Evolutionary conservation across 2,888 invertebrate species (phyloP), one percentile per base, ranked within the genome.

Genomic region (Caenorhabditis becei): DNA sequence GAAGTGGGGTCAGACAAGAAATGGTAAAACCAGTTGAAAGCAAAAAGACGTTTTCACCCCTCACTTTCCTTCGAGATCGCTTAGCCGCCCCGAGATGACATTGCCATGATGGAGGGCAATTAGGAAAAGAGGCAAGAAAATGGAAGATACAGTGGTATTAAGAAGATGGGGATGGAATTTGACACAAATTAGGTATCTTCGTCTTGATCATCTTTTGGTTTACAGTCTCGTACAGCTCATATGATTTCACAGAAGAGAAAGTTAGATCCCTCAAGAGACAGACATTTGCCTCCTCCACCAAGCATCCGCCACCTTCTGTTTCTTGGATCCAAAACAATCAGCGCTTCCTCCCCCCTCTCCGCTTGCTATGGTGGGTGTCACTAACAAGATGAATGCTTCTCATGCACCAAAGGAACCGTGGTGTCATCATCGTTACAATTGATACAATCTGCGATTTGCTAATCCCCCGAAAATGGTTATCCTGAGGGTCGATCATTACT

Each of bases 11-110:
- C 35, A 56, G 20, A 16, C 18, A 18, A 51, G 49, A 23, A 26
- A n/a, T 18, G 28, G 54, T 65, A 35, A 75, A 80, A 80, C 74
- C 74, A 80, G 74, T 80, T 49, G 62, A 62, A 62, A 61, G 53
- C 24, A 47, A 61, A n/a, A 49, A 44, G 11, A 35, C 32, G n/a
- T 54, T 51, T 51, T 24, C n/a, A n/a, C 20, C 56, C 32, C 51
- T 35, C 32, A 26, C 41, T 35, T 11, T 47, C 53, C 32, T 28
- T 65, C 65, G 63, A 63, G 66, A 79, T 72, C 62, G 61, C 72
- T 74, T 74, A 74, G 72, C 70, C 71, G 11, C 61, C 23, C 2
- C 23, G 47, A n/a, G 44, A 61, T 61, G 71, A 59, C 80, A 80
- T 69, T 74, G 74, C 44, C 63, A 65, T 58, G 58, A 75, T 75